A percentile compares a stretch with the other conserved stretches of the same genome.
These are phyloP conservation scores for Agapostemon virescens DNA, from an alignment of 2,888 invertebrate genomes.

Conservation along the genomic window DNA sequence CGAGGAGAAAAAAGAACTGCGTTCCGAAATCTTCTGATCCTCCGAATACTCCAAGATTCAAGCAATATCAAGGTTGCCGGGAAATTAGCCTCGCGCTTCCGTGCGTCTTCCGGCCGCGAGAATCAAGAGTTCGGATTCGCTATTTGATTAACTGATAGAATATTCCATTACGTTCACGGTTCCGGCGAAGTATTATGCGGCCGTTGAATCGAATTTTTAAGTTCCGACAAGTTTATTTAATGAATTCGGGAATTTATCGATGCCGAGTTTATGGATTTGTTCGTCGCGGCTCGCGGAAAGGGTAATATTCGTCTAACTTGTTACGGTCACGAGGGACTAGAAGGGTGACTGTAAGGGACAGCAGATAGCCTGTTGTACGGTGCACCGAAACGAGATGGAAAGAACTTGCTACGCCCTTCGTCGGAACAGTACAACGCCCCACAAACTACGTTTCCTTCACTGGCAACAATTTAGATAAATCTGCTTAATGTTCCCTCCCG, in stretches of 20 bases:
- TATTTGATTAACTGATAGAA: slow-evolving; percentile 7
- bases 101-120: background rate
- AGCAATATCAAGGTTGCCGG: background rate
- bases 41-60: background rate
- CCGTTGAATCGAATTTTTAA: background rate
- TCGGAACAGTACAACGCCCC: background rate
- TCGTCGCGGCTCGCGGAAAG: background rate
- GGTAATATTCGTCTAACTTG: background rate
- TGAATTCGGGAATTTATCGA: background rate
- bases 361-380: background rate
- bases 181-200: background rate
- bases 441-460: background rate
- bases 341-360: background rate
- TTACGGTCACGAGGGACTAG: background rate
- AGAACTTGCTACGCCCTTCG: background rate
- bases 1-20: background rate
- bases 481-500: slow-evolving; percentile 2
- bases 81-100: slow-evolving; percentile 10
- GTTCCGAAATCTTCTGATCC: background rate
- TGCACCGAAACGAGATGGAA: background rate
- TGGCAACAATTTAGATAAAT: background rate
- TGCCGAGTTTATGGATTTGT: background rate
- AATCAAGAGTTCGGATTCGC: slow-evolving; percentile 6
- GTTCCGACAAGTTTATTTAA: background rate
- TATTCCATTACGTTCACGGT: slow-evolving; percentile 2